Evolutionary conservation across 2,888 invertebrate genomes (phyloP).

Genomic region (Shargacucullia verbasci): DNA sequence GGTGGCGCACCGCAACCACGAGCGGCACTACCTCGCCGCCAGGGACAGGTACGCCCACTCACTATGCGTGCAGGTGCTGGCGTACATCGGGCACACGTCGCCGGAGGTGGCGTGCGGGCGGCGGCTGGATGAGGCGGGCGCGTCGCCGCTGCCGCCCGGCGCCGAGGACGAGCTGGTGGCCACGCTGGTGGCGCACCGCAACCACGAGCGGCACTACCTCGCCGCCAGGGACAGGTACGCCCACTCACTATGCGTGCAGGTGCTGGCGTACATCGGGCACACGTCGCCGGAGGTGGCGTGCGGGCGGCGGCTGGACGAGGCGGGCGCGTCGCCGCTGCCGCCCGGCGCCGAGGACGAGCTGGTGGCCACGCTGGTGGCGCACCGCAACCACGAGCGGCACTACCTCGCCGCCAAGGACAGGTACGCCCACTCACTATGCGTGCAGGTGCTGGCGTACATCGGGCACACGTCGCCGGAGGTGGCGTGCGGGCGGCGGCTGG

Average conservation of each 20-base stretch:
- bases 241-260: conserved; percentile 82
- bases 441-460: conserved; percentile 95
- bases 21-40: conserved; percentile 91
- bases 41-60: conserved; percentile 68
- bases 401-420: conserved; percentile 87
- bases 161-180: conserved; percentile 96
- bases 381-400: conserved; percentile 95
- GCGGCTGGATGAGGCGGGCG: conserved; percentile 94
- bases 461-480: conserved; percentile 98
- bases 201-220: conserved; percentile 94
- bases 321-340: conserved; percentile 93
- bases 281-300: conserved; percentile 96
- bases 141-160: conserved; percentile 92
- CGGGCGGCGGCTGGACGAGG: conserved; percentile 93
- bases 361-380: conserved; percentile 95
- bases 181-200: conserved; percentile 94
- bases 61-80: conserved; percentile 91
- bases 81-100: conserved; percentile 97
- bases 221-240: conserved; percentile 75
- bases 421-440: conserved; percentile 52
- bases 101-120: conserved; percentile 94
- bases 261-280: conserved; percentile 96
- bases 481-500: conserved; percentile 91
- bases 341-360: conserved; percentile 94
- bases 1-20: conserved; percentile 95